phyloP scores from a whole-genome alignment of 1,140 invertebrate species.

The Pseudomyrmex dendroicus region DNA sequence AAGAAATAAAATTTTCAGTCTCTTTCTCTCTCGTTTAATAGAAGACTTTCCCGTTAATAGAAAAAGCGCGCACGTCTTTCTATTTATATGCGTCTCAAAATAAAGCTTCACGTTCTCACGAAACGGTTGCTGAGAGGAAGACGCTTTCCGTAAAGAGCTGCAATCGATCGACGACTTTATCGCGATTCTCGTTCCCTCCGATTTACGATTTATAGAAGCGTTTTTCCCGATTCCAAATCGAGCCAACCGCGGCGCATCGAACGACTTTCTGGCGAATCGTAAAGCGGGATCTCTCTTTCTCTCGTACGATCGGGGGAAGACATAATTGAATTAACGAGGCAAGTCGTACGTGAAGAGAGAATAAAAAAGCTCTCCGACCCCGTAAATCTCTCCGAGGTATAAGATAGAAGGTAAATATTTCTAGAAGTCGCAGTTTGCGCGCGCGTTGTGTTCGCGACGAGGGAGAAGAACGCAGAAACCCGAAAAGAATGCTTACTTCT shows the following conservation, averaged over 20 bases:
- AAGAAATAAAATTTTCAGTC: background rate
- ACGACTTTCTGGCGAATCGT: constrained; percentile 53
- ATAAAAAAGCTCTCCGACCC: constrained; percentile 55
- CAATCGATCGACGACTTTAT: constrained; percentile 54
- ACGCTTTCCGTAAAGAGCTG: constrained; percentile 7
- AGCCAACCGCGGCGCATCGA: constrained; percentile 48
- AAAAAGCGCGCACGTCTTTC: background rate
- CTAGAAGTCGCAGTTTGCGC: constrained; percentile 27
- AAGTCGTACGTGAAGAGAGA: constrained; percentile 60
- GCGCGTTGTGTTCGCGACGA: background rate
- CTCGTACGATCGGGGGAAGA: constrained; percentile 44
- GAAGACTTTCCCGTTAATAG: too few relatives aligned
- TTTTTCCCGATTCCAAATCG: constrained; percentile 50
- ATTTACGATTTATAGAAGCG: constrained; percentile 59
- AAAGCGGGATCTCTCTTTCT: constrained; percentile 31
- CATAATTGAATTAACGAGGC: constrained; percentile 61
- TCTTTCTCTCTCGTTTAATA: background rate
- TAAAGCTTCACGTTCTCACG: background rate
- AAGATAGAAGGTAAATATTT: constrained; percentile 61
- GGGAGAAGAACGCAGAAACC: background rate
- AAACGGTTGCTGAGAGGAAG: background rate
- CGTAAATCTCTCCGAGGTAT: constrained; percentile 58
- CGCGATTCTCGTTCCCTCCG: constrained; percentile 50
- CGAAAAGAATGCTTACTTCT: constrained; percentile 15
- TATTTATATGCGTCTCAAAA: constrained; percentile 19